phyloP scores from a whole-genome alignment of 2,113 vertebrate genomes.

The Strix aluco region DNA sequence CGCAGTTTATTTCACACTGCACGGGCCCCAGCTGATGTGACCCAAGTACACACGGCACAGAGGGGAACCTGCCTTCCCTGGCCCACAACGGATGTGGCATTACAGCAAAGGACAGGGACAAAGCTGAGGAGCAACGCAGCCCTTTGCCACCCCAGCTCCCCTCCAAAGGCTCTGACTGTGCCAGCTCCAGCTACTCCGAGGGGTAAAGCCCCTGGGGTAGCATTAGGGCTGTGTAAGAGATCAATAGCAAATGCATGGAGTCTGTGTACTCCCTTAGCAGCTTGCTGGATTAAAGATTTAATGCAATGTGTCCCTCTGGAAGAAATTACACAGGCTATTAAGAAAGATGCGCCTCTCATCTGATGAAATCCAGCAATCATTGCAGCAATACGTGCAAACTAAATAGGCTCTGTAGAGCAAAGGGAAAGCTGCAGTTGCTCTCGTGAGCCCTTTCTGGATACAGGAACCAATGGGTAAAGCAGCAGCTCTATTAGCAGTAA shows the following conservation, averaged over 20 bases:
- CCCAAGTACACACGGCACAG: background rate
- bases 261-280: background rate
- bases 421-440: background rate
- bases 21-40: background rate
- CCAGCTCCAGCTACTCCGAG: background rate
- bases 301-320: background rate
- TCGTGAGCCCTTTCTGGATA: background rate
- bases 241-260: background rate
- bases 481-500: slow-evolving; percentile 10
- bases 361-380: slow-evolving; percentile 5
- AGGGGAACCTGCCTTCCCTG: background rate
- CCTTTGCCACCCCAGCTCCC: background rate
- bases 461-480: background rate
- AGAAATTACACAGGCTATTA: slow-evolving; percentile 39
- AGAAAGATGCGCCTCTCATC: background rate
- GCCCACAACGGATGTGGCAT: fast-evolving
- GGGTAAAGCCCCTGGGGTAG: background rate
- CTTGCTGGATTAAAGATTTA: slow-evolving; percentile 31
- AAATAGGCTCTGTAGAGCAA: background rate
- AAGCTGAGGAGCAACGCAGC: background rate
- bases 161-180: background rate
- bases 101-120: background rate
- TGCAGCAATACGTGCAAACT: background rate
- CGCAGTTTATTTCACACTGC: fast-evolving
- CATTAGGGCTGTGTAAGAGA: background rate